A percentile compares a stretch with the other conserved stretches of the same genome.
These are phyloP conservation scores for Caracal caracal DNA, from an alignment of 2,113 vertebrate species.

Conservation along the genomic window DNA sequence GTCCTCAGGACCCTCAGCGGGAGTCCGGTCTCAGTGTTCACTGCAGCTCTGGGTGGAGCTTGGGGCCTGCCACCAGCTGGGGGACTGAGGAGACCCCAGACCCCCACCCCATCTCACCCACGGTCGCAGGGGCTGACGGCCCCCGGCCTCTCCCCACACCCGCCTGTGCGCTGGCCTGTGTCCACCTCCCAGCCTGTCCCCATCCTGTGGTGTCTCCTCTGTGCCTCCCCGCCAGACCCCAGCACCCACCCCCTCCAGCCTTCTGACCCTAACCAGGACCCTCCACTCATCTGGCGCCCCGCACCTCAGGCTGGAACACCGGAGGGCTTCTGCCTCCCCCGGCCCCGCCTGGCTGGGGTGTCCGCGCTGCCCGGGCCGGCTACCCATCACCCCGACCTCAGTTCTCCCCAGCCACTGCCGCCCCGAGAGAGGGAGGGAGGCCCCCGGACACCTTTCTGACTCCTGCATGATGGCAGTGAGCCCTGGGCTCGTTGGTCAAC, in stretches of 20 bases:
- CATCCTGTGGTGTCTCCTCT: background rate
- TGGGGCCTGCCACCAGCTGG: background rate
- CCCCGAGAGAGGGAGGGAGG: too few relatives aligned
- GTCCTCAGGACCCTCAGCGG: background rate
- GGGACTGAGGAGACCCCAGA: background rate
- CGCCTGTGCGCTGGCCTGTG: too few relatives aligned
- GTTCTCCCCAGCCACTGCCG: background rate
- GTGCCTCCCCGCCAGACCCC: background rate
- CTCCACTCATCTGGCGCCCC: background rate
- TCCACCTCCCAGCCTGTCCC: background rate
- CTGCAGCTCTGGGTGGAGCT: background rate
- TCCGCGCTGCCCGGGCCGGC: background rate
- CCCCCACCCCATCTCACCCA: too few relatives aligned
- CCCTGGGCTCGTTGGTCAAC: background rate
- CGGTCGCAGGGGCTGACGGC: background rate
- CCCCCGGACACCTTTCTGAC: too few relatives aligned
- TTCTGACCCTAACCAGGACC: background rate
- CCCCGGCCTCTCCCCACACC: background rate
- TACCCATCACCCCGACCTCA: background rate
- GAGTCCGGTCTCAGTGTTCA: background rate
- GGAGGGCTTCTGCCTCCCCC: background rate
- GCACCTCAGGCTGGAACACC: background rate
- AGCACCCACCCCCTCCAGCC: background rate
- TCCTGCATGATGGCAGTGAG: background rate
- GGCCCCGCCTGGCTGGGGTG: background rate